Base-by-base conservation (phyloP, 2,113 vertebrate genomes). In the Salvelinus namaycush region DNA sequence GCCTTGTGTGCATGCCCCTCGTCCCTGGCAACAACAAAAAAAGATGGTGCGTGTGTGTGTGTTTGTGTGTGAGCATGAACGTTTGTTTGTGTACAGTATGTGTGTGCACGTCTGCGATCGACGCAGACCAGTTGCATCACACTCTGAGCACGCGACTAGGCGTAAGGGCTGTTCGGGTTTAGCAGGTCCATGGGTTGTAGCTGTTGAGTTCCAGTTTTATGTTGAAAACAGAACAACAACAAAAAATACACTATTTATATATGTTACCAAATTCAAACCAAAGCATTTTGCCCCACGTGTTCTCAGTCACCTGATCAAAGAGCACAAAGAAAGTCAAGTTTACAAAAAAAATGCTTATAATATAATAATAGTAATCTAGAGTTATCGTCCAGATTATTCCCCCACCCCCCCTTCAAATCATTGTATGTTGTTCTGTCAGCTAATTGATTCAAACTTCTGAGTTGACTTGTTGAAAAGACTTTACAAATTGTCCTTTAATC, bases 281-380 rank as follows among this genome's bases (percentile, higher is more conserved):
- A 91, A 91, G 89, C 76, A 14, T 83, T 86, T 78, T 64, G n/a
- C 74, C 76, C 83, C 75, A 66, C 60, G 77, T 84, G 78, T 86
- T 86, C 78, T 85, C 83, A 69, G 51, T 64, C 39, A 65, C 7
- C 44, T 26, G n/a, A 62, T 62, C 73, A 76, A 88, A 90, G 89
- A 92, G 90, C 91, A 92, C 91, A 91, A 92, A 34, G 77, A 72
- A 20, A 89, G 83, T 89, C 76, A 29, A 84, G 89, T 92, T 90
- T 91, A 92, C 89, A 84, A 29, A 79, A 68, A 71, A 80, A 65
- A 71, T 27, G 22, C 72, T 80, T 0, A 44, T 4, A 39, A 49
- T 49, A n/a, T 4, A 39, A 49, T 49, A n/a, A 18, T 14, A 22
- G 18, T 39, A 20, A 31, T 68, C 31, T 68, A 39, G 3, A 20